Conservation (phyloP, 2,113 vertebrate genomes). For the Typhlomys cinereus region DNA sequence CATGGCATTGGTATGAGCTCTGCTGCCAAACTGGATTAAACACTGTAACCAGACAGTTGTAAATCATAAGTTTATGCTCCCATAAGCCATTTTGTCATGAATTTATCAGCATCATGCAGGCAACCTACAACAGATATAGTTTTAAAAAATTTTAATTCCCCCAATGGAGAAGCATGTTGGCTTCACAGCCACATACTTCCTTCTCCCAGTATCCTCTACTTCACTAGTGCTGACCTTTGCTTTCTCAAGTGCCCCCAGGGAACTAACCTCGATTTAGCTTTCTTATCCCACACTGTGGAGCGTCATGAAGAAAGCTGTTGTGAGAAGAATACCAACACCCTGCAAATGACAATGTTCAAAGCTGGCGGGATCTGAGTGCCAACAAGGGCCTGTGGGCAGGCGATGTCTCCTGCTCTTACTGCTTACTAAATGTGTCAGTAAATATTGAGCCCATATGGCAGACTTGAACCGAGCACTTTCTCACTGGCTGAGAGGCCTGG, state of each 20-base stretch:
- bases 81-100: too few species aligned
- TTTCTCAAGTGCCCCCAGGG: too few species aligned
- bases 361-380: neutral
- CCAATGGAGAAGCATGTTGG: neutral
- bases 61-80: too few species aligned
- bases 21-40: too few species aligned
- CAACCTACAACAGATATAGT: too few species aligned
- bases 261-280: neutral
- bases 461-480: conserved; percentile 3
- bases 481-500: neutral
- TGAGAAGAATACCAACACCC: neutral
- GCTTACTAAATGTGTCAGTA: neutral
- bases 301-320: neutral
- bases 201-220: neutral
- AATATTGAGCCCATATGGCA: neutral
- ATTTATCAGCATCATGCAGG: too few species aligned
- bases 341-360: neutral
- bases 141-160: neutral
- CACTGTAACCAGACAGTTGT: too few species aligned
- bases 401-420: neutral
- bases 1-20: too few species aligned
- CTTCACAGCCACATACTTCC: neutral
- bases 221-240: neutral
- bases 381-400: neutral
- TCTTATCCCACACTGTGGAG: neutral